Conservation (phyloP, 2,888 invertebrate genomes). For the Heteromyza rotundicornis region DNA sequence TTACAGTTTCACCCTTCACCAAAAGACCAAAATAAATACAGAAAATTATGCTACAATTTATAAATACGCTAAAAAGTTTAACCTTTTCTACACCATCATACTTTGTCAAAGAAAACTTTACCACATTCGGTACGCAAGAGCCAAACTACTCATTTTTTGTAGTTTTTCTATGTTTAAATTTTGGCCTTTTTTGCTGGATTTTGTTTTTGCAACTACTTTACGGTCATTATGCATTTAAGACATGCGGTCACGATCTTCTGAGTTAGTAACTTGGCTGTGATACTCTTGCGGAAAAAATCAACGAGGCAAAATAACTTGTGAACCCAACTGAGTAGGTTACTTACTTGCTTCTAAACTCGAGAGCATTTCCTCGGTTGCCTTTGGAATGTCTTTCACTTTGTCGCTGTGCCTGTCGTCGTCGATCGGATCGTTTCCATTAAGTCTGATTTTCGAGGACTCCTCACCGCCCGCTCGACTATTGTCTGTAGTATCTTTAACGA, state of each 20-base stretch:
- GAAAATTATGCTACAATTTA: constrained; percentile 54
- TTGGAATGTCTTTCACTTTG: constrained; percentile 50
- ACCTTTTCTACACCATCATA: constrained; percentile 44
- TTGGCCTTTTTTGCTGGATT: constrained; percentile 22
- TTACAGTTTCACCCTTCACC: constrained; percentile 42
- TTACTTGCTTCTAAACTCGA: constrained; percentile 36
- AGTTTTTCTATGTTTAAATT: no score
- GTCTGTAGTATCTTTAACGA: constrained; percentile 37
- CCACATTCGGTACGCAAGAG: background rate
- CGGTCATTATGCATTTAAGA: constrained; percentile 63
- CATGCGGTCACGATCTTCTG: constrained; percentile 63
- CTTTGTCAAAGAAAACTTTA: constrained; percentile 26
- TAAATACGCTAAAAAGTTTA: constrained; percentile 55
- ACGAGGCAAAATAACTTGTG: background rate
- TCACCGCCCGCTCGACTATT: background rate
- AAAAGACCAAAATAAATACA: constrained; percentile 12
- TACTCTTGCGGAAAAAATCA: background rate
- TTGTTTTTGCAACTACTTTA: constrained; percentile 52
- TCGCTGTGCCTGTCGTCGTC: constrained; percentile 26
- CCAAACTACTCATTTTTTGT: background rate
- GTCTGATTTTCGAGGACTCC: background rate
- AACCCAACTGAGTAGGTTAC: background rate
- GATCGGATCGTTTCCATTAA: constrained; percentile 21
- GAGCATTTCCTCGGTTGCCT: constrained; percentile 45
- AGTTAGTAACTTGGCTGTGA: constrained; percentile 47